Base-by-base conservation (phyloP, 2,113 vertebrate genomes). In the Tinamus guttatus region DNA sequence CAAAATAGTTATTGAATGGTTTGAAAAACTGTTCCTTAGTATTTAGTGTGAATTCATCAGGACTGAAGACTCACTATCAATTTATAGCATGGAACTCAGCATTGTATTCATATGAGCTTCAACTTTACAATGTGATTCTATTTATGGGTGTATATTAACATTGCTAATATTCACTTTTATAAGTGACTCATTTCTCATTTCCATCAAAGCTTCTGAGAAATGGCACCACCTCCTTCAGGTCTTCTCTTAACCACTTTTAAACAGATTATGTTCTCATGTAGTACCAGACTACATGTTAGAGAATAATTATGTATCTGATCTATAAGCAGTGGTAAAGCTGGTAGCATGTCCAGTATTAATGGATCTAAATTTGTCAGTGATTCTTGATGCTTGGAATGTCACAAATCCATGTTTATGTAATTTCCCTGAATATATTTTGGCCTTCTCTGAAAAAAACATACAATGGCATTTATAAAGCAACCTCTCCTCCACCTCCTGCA, bases 201-300 rank as follows among this genome's bases (percentile, higher is more conserved):
- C 36, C 34, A 87, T 45, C 40, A 77, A 81, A 81, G 30, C 14
- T 49, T 28, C 32, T 67, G 24, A 3, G 1, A 59, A 82, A 83
- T 15, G 15, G 5, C 28, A 83, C 2, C 21, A 63, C 5, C 5
- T 80, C 36, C 73, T 25, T 41, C 52, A 79, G 30, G 22, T 62
- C 28, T 43, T 27, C 49, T 54, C 11, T n/a, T 69, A n/a, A 81
- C 14, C 10, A 17, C 40, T 81, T 73, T 45, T 63, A 58, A 85
- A 43, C 25, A 60, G 30, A 49, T 54, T 74, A 16, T 0, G 0
- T 43, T 94, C 6, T 10, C 24, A n/a, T n/a, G n/a, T n/a, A n/a
- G n/a, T n/a, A n/a, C n/a, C n/a, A 77, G 54, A 90, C 41, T 70
- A 38, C 20, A 40, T 32, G 27, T 27, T 71, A 11, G 24, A 59